Conservation (phyloP, 2,113 vertebrate species). For the Grammomys dolichurus region DNA sequence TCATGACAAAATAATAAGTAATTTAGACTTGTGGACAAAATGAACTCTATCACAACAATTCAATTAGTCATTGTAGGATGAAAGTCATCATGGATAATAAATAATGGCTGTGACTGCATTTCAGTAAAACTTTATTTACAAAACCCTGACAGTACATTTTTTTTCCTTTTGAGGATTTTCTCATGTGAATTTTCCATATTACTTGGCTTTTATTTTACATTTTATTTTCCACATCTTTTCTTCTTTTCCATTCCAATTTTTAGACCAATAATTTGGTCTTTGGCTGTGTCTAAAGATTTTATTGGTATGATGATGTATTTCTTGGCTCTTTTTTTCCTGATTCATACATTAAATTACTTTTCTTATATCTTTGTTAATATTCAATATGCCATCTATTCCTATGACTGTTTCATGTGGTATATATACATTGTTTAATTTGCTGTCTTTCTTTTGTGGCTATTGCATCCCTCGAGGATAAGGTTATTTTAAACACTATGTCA, state of each 20-base stretch:
- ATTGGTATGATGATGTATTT: conserved; percentile 57
- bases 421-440: conserved; percentile 48
- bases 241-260: conserved; percentile 40
- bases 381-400: conserved; percentile 47
- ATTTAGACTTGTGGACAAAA: background rate
- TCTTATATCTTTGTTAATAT: conserved; percentile 42
- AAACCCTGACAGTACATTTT: conserved; percentile 28
- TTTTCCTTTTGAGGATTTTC: conserved; percentile 31
- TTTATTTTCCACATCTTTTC: conserved; percentile 45
- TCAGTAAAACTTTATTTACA: conserved; percentile 5
- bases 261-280: conserved; percentile 58
- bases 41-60: background rate
- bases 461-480: conserved; percentile 40
- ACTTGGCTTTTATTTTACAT: conserved; percentile 54
- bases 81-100: background rate
- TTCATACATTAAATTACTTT: conserved; percentile 58
- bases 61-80: background rate
- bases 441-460: conserved; percentile 35
- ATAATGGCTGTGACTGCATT: background rate
- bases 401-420: background rate
- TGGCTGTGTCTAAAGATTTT: conserved; percentile 46
- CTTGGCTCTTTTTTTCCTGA: conserved; percentile 45
- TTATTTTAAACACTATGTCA: conserved; percentile 49
- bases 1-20: background rate
- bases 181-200: conserved; percentile 14